Conservation (phyloP, 2,113 vertebrate species). For the Nothocercus julius region DNA sequence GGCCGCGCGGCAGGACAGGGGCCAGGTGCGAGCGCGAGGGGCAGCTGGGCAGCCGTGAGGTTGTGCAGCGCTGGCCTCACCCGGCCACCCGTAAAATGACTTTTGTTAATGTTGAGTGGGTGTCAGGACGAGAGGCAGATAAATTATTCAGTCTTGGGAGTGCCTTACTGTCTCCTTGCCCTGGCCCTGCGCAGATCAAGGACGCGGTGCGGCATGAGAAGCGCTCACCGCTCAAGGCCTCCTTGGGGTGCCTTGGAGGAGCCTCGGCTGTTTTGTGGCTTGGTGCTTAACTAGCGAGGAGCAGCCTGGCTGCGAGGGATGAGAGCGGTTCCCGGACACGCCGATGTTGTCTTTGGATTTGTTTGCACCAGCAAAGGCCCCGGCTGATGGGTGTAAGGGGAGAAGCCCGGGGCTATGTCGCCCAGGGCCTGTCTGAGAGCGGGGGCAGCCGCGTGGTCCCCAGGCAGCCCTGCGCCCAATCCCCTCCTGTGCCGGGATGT, state of each 20-base stretch:
- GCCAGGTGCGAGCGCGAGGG: conserved; percentile 36
- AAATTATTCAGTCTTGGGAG: conserved; percentile 68
- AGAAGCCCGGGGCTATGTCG: background rate
- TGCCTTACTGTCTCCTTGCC: background rate
- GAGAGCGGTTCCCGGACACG: background rate
- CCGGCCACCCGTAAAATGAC: conserved; percentile 69
- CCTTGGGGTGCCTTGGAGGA: background rate
- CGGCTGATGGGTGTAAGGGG: background rate
- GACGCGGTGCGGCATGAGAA: background rate
- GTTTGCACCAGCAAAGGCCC: background rate
- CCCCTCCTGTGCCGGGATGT: background rate
- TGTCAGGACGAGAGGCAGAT: conserved; percentile 65
- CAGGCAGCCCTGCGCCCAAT: rapidly evolving
- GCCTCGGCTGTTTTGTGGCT: rapidly evolving
- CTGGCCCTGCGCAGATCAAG: conserved; percentile 31
- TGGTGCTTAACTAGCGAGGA: rapidly evolving
- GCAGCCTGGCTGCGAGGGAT: background rate
- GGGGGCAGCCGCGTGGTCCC: background rate
- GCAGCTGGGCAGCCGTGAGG: conserved; percentile 60
- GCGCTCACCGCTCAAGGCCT: background rate
- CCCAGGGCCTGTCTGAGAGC: background rate
- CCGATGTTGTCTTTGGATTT: background rate
- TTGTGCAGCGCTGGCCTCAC: conserved; percentile 53
- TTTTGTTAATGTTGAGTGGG: conserved; percentile 72
- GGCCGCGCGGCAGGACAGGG: background rate